Base-by-base conservation (phyloP, 2,888 invertebrate genomes). In the Eutolmus rufibarbis region DNA sequence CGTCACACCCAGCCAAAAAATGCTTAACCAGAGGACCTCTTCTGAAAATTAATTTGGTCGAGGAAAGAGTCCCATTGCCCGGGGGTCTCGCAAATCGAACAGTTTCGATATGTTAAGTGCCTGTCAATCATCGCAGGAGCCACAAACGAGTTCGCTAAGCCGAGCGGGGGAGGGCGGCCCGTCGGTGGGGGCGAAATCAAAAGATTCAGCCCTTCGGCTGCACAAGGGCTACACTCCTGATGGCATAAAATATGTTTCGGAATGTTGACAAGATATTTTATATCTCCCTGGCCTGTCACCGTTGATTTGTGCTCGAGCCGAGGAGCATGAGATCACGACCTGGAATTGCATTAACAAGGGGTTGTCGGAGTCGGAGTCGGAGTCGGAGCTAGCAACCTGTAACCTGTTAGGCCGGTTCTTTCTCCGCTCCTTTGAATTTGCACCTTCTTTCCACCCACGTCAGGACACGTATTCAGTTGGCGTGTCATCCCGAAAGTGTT, bases 221-320 rank as follows among this genome's bases (percentile, higher is more conserved):
- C 87, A 87, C 87, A 85, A 86, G 86, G 87, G 78, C 87, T 85
- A 87, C 88, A 74, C 43, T 57, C 79, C 87, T 34, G 43, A 84
- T 86, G 87, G 86, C 87, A 87, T 87, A 86, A 89, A 88, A 81
- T 89, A 88, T 88, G 87, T 86, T 89, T 88, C 88, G 86, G 88
- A 88, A 88, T 88, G 88, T 89, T 89, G 89, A 89, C 89, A 89
- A 88, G 87, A 88, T 89, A 87, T 88, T 89, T 89, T 88, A 87
- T 89, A 88, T 87, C 87, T 89, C 88, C 88, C 88, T 85, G 87
- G 88, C 87, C 89, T 88, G 89, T 87, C 88, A 88, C 87, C 86
- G 88, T 87, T 88, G 89, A 89, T 89, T 89, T 89, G 88, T 76
- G 81, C 87, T 82, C 81, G 86, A 87, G 88, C 88, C 88, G 86